Percentiles rank a stretch among this genome's conserved stretches.
These are phyloP conservation scores for Albula goreensis DNA, from an alignment of 2,113 vertebrate genomes.

Conservation along the genomic window DNA sequence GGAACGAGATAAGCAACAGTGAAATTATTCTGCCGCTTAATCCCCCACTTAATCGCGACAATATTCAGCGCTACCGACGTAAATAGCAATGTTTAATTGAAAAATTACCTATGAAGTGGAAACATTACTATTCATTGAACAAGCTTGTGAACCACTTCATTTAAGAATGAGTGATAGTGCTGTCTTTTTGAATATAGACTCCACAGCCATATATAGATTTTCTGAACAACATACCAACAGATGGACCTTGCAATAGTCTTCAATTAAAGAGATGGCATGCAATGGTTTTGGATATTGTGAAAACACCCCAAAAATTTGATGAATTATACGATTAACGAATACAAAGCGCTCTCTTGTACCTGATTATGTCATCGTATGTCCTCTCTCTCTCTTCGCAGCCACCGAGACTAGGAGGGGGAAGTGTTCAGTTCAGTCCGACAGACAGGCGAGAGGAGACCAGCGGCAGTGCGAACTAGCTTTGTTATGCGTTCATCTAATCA, in stretches of 20 bases:
- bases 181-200: neutral
- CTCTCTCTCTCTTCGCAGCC: slow-evolving; percentile 3
- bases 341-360: slow-evolving; percentile 14
- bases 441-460: slow-evolving; percentile 7
- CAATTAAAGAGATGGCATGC: neutral
- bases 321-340: neutral
- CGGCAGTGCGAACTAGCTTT: slow-evolving; percentile 11
- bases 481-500: slow-evolving; percentile 12
- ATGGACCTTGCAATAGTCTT: neutral
- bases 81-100: neutral
- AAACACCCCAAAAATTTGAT: neutral
- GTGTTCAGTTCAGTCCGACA: slow-evolving; percentile 23
- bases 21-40: neutral
- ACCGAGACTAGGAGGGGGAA: neutral
- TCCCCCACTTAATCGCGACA: neutral
- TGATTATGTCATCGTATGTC: slow-evolving; percentile 23
- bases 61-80: neutral
- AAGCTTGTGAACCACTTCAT: neutral
- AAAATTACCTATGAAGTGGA: neutral
- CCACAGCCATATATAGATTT: neutral
- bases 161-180: neutral
- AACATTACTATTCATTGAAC: neutral
- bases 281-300: neutral
- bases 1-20: neutral
- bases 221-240: slow-evolving; percentile 9